Conservation (phyloP, 2,888 invertebrate species). For the Netelia inedita region DNA sequence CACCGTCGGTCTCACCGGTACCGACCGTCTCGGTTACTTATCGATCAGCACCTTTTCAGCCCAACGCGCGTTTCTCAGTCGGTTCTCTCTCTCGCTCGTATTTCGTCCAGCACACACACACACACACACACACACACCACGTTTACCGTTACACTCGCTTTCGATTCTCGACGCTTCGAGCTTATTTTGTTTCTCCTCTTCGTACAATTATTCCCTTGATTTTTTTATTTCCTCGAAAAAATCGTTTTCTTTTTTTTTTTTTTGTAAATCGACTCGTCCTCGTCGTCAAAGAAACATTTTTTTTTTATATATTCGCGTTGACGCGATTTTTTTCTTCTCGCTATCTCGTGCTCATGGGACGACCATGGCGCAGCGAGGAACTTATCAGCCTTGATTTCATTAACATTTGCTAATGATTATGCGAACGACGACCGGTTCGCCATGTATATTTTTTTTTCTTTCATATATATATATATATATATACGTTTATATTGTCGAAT, state of each 20-base stretch:
- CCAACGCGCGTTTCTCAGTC: constrained; percentile 38
- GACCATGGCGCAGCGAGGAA: background rate
- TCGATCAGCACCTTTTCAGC: constrained; percentile 65
- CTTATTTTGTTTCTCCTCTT: background rate
- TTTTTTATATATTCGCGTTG: background rate
- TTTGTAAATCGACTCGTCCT: background rate
- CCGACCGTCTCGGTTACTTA: constrained; percentile 45
- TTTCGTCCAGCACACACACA: constrained; percentile 35
- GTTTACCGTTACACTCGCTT: constrained; percentile 48
- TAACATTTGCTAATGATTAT: background rate
- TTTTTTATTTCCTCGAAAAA: background rate
- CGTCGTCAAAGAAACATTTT: background rate
- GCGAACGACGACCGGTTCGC: background rate
- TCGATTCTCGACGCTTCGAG: constrained; percentile 9
- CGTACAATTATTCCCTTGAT: background rate
- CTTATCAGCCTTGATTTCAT: background rate
- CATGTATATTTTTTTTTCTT: background rate
- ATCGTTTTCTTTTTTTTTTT: background rate
- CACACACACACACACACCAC: constrained; percentile 21
- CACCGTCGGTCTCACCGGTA: constrained; percentile 23
- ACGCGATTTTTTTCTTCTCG: background rate
- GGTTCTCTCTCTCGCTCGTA: constrained; percentile 41
- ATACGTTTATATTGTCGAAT: background rate
- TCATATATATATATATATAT: background rate
- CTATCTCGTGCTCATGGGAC: background rate